phyloP scores from a whole-genome alignment of 2,888 invertebrate species.

The Apomyelois bistriatella region DNA sequence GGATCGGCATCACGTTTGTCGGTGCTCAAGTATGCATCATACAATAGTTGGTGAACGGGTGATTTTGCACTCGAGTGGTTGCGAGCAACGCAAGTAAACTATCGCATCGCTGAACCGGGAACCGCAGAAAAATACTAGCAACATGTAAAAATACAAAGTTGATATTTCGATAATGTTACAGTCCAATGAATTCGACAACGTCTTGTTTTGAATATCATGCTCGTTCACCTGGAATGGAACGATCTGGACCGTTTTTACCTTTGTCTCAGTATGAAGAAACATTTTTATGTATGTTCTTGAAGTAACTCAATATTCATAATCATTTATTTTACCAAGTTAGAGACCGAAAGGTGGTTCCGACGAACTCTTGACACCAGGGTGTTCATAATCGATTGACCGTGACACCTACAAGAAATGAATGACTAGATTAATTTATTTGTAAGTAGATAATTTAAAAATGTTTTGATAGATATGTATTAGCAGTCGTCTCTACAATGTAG shows the following conservation, averaged over 20 bases:
- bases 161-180: background rate
- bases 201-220: background rate
- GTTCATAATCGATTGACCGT: too few relatives aligned
- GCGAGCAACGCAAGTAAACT: constrained; percentile 41
- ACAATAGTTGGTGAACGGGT: constrained; percentile 49
- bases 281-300: too few relatives aligned
- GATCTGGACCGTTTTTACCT: constrained; percentile 10
- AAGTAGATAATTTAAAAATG: too few relatives aligned
- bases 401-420: too few relatives aligned
- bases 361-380: too few relatives aligned
- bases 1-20: constrained; percentile 47
- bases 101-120: constrained; percentile 50
- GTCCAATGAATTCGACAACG: background rate
- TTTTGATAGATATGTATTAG: too few relatives aligned
- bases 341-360: too few relatives aligned
- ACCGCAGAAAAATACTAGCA: constrained; percentile 55
- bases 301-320: too few relatives aligned
- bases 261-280: too few relatives aligned
- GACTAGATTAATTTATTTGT: too few relatives aligned
- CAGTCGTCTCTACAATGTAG: too few relatives aligned
- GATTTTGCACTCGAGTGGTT: constrained; percentile 67
- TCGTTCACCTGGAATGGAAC: constrained; percentile 6
- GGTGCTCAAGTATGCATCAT: constrained; percentile 38
- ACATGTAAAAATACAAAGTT: background rate
- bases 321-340: too few relatives aligned